Evolutionary conservation across 2,113 vertebrate genomes (phyloP).

Genomic region (Mesitornis unicolor): DNA sequence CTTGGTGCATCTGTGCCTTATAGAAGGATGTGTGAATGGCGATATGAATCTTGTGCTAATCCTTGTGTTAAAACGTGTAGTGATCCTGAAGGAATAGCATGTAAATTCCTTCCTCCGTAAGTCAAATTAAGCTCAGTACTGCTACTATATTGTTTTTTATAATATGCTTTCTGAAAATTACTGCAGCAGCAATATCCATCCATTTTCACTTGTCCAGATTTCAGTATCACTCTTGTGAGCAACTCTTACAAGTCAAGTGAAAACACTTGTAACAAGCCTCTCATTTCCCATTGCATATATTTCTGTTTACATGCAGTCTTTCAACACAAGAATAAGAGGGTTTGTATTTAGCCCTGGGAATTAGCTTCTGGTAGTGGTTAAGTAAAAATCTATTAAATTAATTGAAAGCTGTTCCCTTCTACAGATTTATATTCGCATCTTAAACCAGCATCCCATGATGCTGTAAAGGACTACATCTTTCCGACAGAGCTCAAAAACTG

Average conservation of each 20-base stretch:
- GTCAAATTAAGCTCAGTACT: constrained; percentile 34
- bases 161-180: neutral
- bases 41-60: constrained; percentile 88
- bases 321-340: neutral
- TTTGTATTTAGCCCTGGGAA: neutral
- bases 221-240: neutral
- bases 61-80: constrained; percentile 91
- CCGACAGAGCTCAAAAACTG: neutral
- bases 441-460: neutral
- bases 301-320: neutral
- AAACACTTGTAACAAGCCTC: neutral
- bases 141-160: neutral
- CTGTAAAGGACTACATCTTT: neutral
- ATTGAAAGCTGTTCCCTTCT: neutral
- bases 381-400: neutral
- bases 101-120: constrained; percentile 94
- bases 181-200: neutral
- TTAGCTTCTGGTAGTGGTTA: neutral
- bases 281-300: neutral
- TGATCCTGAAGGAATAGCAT: constrained; percentile 85
- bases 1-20: constrained; percentile 89
- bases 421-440: neutral
- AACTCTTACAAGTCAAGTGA: neutral
- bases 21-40: constrained; percentile 95
- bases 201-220: neutral